phyloP scores from a whole-genome alignment of 2,113 vertebrate species.

The Rhinoderma darwinii region DNA sequence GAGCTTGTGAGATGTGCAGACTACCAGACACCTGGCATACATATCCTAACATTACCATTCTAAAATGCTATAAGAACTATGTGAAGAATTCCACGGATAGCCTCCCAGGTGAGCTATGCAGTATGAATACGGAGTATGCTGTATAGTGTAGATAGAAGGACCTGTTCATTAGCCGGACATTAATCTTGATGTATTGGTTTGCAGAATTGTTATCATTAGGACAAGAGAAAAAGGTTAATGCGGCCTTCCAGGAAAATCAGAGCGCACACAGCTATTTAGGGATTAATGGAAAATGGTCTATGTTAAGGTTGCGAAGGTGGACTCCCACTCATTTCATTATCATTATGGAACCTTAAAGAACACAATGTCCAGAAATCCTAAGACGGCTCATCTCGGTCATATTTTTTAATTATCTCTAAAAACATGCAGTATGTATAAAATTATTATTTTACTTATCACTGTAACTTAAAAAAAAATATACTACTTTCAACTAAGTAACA shows the following conservation, averaged over 20 bases:
- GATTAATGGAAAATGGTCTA: constrained; percentile 28
- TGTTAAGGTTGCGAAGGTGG: constrained; percentile 11
- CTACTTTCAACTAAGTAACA: no score
- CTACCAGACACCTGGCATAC: neutral
- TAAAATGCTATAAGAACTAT: neutral
- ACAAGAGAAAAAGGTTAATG: neutral
- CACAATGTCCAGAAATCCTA: neutral
- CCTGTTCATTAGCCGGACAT: neutral
- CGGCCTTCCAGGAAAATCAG: constrained; percentile 27
- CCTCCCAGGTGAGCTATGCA: neutral
- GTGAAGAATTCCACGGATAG: neutral
- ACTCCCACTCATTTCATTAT: constrained; percentile 21
- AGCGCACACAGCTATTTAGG: constrained; percentile 32
- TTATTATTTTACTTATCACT: no score
- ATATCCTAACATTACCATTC: neutral
- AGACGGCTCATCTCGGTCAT: no score
- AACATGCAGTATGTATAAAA: no score
- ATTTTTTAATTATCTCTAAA: no score
- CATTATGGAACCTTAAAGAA: constrained; percentile 12
- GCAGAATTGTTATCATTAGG: constrained; percentile 15
- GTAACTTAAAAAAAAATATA: no score
- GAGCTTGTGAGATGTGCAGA: neutral
- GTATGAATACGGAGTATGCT: neutral
- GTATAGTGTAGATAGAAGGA: neutral
- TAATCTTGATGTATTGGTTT: constrained; percentile 23